A percentile compares a stretch with the other conserved stretches of the same genome.
These are phyloP conservation scores for Acrocephalus arundinaceus DNA, from an alignment of 2,113 vertebrate species.

Conservation along the genomic window DNA sequence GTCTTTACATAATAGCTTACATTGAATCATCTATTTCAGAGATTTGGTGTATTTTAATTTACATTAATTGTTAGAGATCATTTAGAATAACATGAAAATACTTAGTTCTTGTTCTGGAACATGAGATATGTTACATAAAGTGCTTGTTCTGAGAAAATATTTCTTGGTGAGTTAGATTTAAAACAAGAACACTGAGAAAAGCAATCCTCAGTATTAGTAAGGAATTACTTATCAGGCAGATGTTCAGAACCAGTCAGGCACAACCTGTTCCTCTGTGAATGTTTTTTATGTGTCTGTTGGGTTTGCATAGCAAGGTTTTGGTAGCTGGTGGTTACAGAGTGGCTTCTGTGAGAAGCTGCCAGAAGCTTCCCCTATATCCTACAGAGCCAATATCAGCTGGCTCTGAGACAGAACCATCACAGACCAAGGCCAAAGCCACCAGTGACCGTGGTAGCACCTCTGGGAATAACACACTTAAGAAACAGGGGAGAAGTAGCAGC, in stretches of 20 bases:
- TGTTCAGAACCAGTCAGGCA: background rate
- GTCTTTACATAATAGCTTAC: background rate
- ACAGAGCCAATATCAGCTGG: background rate
- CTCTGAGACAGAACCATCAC: background rate
- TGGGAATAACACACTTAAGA: background rate
- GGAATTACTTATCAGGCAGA: background rate
- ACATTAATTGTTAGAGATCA: background rate
- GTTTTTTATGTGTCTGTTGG: background rate
- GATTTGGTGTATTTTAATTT: background rate
- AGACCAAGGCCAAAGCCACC: too few relatives aligned
- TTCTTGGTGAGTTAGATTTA: background rate
- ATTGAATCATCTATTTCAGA: background rate
- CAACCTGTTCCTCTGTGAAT: background rate
- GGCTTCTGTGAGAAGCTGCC: background rate
- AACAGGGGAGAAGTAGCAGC: background rate
- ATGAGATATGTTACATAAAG: background rate
- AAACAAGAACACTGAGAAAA: background rate
- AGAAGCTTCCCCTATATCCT: background rate
- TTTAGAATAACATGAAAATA: background rate
- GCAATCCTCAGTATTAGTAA: background rate
- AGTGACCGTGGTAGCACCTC: background rate
- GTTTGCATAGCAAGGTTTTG: background rate
- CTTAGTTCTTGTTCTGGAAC: background rate
- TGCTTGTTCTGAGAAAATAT: background rate
- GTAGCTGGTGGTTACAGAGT: background rate